phyloP scores from a whole-genome alignment of 2,888 invertebrate genomes.

The Eupsilia transversa region DNA sequence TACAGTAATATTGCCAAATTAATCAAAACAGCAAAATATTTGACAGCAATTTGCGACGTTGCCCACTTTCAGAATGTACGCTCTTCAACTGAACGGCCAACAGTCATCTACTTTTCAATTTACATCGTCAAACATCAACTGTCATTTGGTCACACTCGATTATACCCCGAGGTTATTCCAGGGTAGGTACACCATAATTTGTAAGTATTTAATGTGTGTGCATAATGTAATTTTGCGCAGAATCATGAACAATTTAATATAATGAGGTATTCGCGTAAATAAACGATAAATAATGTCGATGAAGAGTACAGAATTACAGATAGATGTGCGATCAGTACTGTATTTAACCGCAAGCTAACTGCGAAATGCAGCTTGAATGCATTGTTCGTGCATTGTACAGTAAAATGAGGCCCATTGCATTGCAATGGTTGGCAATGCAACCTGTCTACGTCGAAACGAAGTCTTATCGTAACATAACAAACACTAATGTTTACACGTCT shows the following conservation, averaged over 20 bases:
- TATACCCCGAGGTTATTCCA: slow-evolving; percentile 13
- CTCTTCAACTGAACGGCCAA: neutral
- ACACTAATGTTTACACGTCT: no score
- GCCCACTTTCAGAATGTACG: no score
- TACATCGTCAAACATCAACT: slow-evolving; percentile 24
- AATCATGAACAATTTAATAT: slow-evolving; percentile 11
- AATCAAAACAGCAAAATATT: no score
- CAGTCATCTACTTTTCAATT: slow-evolving; percentile 21
- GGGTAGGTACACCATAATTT: neutral
- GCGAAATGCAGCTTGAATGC: slow-evolving; percentile 7
- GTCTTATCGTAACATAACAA: neutral
- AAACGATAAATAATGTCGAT: neutral
- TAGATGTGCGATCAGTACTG: neutral
- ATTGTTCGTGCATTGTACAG: slow-evolving; percentile 15
- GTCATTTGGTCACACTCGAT: slow-evolving; percentile 16
- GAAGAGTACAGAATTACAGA: neutral
- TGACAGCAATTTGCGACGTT: no score
- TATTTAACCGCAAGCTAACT: slow-evolving; percentile 36
- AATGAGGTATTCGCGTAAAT: slow-evolving; percentile 23
- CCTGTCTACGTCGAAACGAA: neutral
- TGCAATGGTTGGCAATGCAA: neutral
- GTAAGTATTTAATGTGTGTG: slow-evolving; percentile 15
- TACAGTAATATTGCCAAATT: no score
- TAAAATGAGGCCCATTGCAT: slow-evolving; percentile 6
- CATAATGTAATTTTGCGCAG: slow-evolving; percentile 6